Conservation (phyloP, 64 coral and sea anemone genomes). For the Montipora cactus region DNA sequence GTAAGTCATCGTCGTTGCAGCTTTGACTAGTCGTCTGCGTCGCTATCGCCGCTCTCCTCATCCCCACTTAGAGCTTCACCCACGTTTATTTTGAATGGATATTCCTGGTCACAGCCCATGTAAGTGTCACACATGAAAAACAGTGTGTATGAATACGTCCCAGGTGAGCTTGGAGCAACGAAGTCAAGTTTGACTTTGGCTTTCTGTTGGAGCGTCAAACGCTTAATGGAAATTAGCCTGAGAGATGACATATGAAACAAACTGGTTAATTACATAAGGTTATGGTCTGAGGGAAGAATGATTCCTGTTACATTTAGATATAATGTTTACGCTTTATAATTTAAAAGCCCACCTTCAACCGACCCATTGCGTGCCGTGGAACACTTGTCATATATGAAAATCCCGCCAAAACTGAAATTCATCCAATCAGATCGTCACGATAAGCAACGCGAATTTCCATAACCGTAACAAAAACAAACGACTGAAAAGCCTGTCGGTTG, state of each 20-base stretch:
- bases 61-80: slow-evolving; percentile 85
- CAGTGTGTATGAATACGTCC: slow-evolving; percentile 85
- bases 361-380: no score
- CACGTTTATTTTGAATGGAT: slow-evolving; percentile 96
- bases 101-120: slow-evolving; percentile 99
- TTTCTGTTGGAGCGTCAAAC: slow-evolving; percentile 95
- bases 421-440: no score
- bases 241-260: background rate
- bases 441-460: no score
- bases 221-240: slow-evolving; percentile 96
- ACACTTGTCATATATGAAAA: no score
- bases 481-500: no score
- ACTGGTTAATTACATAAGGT: background rate
- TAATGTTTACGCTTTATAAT: no score
- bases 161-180: slow-evolving; percentile 84
- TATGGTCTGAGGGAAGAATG: no score
- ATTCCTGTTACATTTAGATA: no score
- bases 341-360: no score
- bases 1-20: background rate
- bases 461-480: no score
- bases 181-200: slow-evolving; percentile 94
- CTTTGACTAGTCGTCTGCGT: slow-evolving; percentile 44
- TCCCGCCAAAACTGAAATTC: no score
- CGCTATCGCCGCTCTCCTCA: slow-evolving; percentile 90
- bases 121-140: slow-evolving; percentile 99